Evolutionary conservation across 2,888 invertebrate genomes (phyloP).

Genomic region (Ecdyonurus torrentis): DNA sequence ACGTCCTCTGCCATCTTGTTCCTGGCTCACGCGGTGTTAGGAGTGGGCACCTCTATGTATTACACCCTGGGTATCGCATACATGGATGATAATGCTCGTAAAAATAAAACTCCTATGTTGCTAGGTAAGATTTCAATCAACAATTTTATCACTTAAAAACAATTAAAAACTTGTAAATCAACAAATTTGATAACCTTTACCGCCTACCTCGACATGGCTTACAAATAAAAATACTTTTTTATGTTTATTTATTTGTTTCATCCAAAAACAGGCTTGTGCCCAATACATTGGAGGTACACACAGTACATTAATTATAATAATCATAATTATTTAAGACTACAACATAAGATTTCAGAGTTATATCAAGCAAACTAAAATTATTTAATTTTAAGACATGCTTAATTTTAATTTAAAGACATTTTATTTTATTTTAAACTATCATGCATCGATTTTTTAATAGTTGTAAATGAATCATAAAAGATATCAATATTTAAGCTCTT

Average conservation of each 20-base stretch:
- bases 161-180: not conserved
- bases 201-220: not conserved
- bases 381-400: no score
- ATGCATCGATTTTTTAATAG: no score
- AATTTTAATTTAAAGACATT: no score
- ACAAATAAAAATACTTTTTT: not conserved
- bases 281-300: no score
- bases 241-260: not conserved
- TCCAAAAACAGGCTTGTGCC: no score
- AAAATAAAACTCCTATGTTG: conserved; percentile 18
- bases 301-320: no score
- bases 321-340: no score
- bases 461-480: no score
- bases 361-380: no score
- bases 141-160: not conserved
- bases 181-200: not conserved
- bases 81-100: conserved; percentile 24
- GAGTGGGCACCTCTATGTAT: conserved; percentile 19
- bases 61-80: conserved; percentile 28
- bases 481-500: no score
- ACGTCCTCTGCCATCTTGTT: conserved; percentile 3
- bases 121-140: conserved; percentile 7
- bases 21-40: not conserved
- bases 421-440: no score
- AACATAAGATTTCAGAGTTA: no score